phyloP scores from a whole-genome alignment of 1,140 invertebrate genomes.

The Stegodyphus mimosarum region DNA sequence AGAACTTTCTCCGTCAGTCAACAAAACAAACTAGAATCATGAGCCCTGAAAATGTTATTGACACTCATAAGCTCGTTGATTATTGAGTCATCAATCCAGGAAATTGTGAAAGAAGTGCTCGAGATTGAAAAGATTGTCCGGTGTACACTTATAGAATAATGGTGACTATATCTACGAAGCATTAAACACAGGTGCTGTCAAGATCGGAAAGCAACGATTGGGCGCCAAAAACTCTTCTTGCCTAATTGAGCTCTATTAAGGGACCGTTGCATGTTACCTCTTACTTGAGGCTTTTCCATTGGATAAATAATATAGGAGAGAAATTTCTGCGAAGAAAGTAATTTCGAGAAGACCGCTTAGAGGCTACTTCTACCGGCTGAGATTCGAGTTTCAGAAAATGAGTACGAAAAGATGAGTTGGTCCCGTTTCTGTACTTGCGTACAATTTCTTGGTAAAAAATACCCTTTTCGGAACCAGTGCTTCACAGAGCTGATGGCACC shows the following conservation, averaged over 20 bases:
- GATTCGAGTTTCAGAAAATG: constrained; percentile 42
- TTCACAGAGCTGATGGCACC: constrained; percentile 59
- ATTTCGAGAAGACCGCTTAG: constrained; percentile 39
- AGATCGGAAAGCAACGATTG: constrained; percentile 52
- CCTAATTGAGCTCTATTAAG: constrained; percentile 54
- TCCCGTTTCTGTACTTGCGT: constrained; percentile 55
- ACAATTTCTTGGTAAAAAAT: constrained; percentile 56
- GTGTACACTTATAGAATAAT: constrained; percentile 55
- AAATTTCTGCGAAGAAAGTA: constrained; percentile 20
- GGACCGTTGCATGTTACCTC: constrained; percentile 32
- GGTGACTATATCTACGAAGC: constrained; percentile 56
- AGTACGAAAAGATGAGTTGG: constrained; percentile 59
- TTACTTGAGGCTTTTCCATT: constrained; percentile 25
- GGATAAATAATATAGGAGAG: constrained; percentile 28
- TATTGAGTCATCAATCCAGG: constrained; percentile 60
- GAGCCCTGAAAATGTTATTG: constrained; percentile 50
- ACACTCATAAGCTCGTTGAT: constrained; percentile 60
- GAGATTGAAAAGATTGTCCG: constrained; percentile 59
- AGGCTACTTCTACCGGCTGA: constrained; percentile 47
- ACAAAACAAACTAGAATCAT: constrained; percentile 46
- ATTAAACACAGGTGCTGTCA: constrained; percentile 53
- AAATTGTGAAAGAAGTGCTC: constrained; percentile 60
- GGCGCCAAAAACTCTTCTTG: constrained; percentile 57
- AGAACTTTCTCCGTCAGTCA: constrained; percentile 52
- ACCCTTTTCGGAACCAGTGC: constrained; percentile 50